Base-by-base conservation (phyloP, 2,797 vertebrate genomes). In the Chiroxiphia lanceolata region DNA sequence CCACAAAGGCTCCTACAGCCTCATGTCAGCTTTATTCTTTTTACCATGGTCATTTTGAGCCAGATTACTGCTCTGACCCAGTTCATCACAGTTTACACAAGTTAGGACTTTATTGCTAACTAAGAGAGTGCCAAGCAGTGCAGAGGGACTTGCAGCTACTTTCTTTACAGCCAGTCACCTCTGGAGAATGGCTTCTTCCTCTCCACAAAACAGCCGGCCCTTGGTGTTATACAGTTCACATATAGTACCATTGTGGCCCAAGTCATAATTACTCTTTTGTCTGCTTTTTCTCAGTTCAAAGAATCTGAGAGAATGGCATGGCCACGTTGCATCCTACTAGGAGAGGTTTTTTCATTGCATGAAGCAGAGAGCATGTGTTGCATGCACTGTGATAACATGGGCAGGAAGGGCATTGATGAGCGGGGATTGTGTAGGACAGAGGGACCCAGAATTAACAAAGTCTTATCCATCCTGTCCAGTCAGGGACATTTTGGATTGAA, bases 301-400 rank as follows among this genome's bases (percentile, higher is more conserved):
- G 85, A 40, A 18, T 47, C 90, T 85, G 63, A 59, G 84, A 92
- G 57, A 79, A 70, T 11, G 42, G 38, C 34, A 38, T 65, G 53
- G 69, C 54, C 10, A 0, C 3, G 9, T 38, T 53, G 19, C 54
- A 69, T 31, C 47, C 92, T 42, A 71, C 18, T 22, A 79, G 61
- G 36, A 78, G 65, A 84, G 15, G 13, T 2, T 45, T 89, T 59
- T 60, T 45, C n/a, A 79, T 16, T 63, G 54, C 23, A 11, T 54
- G 54, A 87, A 82, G 54, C 13, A 53, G 67, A 5, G 15, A n/a
- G 23, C 23, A 38, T 6, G 6, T 48, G 54, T 42, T 29, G 40
- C 47, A 69, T 0, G 0, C 29, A 68, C 51, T 59, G 10, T 8
- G 23, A 63, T 17, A 84, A 51, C 1, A 0, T 7, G 4, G 23